A percentile compares a stretch with the other conserved stretches of the same genome.
phyloP scores from a whole-genome alignment of 2,113 vertebrate genomes.

The Hemibagrus wyckioides region DNA sequence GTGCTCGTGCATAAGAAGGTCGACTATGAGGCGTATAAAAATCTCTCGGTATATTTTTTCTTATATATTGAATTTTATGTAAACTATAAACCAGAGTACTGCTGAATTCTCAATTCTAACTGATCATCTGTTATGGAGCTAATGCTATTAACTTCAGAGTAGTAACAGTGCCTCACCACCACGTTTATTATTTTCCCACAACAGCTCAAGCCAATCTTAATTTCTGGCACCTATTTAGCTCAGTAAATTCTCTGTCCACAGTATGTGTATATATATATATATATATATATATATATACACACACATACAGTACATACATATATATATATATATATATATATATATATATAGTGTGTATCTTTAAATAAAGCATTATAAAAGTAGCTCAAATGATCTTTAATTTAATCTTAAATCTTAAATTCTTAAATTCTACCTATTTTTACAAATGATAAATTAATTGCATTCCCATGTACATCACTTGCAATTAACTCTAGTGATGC shows the following conservation, averaged over 20 bases:
- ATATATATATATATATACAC: no score
- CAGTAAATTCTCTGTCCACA: no score
- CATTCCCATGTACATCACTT: background rate
- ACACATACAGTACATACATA: no score
- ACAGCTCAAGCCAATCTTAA: background rate
- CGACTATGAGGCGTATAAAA: slow-evolving; percentile 22
- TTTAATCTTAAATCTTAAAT: no score
- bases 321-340: no score
- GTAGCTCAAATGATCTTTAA: background rate
- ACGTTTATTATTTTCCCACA: background rate
- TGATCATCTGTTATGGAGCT: no score
- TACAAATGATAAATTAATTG: background rate
- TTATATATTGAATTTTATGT: background rate
- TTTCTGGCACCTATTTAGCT: background rate
- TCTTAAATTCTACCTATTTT: no score
- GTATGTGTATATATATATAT: no score
- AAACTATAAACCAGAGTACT: background rate
- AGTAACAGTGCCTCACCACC: background rate
- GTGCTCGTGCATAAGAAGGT: slow-evolving; percentile 21
- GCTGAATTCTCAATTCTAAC: background rate
- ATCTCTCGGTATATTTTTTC: slow-evolving; percentile 32
- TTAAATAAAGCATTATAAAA: background rate
- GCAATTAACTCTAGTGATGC: background rate
- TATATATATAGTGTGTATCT: background rate
- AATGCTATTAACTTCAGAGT: background rate